Evolutionary conservation across 2,797 vertebrate species (phyloP), one percentile per base, ranked within the genome.

Genomic region (Limosa lapponica): DNA sequence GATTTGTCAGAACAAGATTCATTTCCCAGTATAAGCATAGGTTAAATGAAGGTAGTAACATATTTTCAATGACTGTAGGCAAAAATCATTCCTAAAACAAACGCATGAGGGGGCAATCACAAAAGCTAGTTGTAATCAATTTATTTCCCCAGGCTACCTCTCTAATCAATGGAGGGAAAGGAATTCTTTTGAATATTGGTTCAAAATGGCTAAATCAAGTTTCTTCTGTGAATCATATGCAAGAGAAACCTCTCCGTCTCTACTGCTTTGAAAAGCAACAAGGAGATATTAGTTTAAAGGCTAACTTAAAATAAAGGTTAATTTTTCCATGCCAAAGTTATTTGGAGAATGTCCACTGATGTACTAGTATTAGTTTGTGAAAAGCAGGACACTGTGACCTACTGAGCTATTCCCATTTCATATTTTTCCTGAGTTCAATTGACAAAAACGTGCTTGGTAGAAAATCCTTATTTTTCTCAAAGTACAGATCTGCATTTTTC

Each of bases 81-180:
- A 85, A 93, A 92, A 92, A 51, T 46, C 1, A 83, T 81, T 93
- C 64, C 65, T 57, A 48, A 89, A 91, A 48, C 30, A 89, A 92
- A 85, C 34, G 67, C 46, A 44, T 27, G 91, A 77, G 34, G 28
- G 55, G 34, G 23, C 28, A 82, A 82, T 75, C 19, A 32, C 39
- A 90, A 65, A 75, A 94, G 41, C 13, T 82, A 57, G 25, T 93
- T 88, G 71, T 58, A 93, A 87, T 52, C 1, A 64, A 55, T 69
- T 83, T 57, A n/a, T 28, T 90, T 94, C 39, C 46, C 61, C 30
- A 44, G 43, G 39, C 4, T 64, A 16, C 22, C 32, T 78, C 22
- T 87, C 49, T 78, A 51, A 37, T 46, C 43, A 58, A 18, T 30
- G 14, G 18, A 88, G 13, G 43, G 15, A 69, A 90, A 89, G 0